Evolutionary conservation across 2,797 vertebrate species (phyloP), one percentile per base, ranked within the genome.

Genomic region (Poecilia gillii): DNA sequence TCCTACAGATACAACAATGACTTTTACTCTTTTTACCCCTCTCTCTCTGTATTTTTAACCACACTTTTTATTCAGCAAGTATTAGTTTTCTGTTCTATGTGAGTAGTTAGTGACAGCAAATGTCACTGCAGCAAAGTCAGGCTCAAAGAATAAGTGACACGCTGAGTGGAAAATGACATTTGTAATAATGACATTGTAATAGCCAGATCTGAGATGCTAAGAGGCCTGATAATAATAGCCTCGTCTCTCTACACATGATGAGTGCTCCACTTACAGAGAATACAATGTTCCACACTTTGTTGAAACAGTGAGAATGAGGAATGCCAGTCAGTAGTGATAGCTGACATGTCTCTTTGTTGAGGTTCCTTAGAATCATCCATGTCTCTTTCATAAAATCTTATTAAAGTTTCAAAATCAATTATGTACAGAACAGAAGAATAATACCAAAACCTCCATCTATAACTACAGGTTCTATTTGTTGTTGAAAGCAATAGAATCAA

Each of bases 61-160:
- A 28, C 53, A 33, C 25, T 75, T 59, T 46, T 36, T 68, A 28
- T 77, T 72, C 6, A 31, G 39, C 66, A 36, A 83, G 43, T 71
- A 68, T 46, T 33, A 8, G 62, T 23, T 16, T 73, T 59, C 33
- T 43, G 25, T 23, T 39, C 36, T 23, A 28, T 28, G 18, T 33
- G 25, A 76, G 20, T 41, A 55, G 36, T 45, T 12, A 47, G 49
- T 70, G 62, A 64, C 66, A 70, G 43, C 49, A 45, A 39, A 16
- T 43, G 31, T 68, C 59, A 55, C 64, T 77, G 53, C 33, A 49
- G 59, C 72, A 72, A 73, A 75, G 71, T 71, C 53, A 76, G 33
- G 64, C 28, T 51, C 18, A 83, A 78, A 47, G 66, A 64, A 72
- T 36, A 49, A 31, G 51, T 39, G 46, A 51, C 57, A 36, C 4